These are phyloP conservation scores for Myotis daubentonii DNA, from an alignment of 2,797 vertebrate species.

Conservation along the genomic window DNA sequence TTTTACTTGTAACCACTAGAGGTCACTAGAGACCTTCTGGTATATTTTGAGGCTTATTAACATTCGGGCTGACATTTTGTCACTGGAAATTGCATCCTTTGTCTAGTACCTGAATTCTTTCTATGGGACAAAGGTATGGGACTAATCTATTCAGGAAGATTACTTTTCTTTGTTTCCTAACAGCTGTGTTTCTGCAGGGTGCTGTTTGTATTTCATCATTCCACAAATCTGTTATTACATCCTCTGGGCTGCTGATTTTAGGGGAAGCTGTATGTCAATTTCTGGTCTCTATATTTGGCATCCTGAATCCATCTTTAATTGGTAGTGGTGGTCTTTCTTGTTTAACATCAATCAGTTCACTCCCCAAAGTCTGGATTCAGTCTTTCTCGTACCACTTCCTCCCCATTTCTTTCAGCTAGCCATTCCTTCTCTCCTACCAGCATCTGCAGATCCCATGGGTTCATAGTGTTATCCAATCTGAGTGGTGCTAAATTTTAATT, in stretches of 20 bases:
- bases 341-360: neutral
- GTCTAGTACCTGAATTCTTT: constrained; percentile 47
- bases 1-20: constrained; percentile 69
- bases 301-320: neutral
- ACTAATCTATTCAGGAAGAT: neutral
- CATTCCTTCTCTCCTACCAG: neutral
- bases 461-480: neutral
- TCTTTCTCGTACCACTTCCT: neutral
- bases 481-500: neutral
- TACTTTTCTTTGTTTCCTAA: neutral
- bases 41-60: neutral
- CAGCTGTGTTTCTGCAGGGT: neutral
- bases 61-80: constrained; percentile 28
- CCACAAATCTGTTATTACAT: neutral
- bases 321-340: neutral
- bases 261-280: neutral
- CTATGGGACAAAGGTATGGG: neutral
- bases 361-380: neutral
- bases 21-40: constrained; percentile 69
- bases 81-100: constrained; percentile 37
- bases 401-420: neutral
- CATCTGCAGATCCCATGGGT: accelerated
- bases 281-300: neutral
- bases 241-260: neutral
- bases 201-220: neutral